Conservation (phyloP, 2,888 invertebrate species). For the Axea sp. region DNA sequence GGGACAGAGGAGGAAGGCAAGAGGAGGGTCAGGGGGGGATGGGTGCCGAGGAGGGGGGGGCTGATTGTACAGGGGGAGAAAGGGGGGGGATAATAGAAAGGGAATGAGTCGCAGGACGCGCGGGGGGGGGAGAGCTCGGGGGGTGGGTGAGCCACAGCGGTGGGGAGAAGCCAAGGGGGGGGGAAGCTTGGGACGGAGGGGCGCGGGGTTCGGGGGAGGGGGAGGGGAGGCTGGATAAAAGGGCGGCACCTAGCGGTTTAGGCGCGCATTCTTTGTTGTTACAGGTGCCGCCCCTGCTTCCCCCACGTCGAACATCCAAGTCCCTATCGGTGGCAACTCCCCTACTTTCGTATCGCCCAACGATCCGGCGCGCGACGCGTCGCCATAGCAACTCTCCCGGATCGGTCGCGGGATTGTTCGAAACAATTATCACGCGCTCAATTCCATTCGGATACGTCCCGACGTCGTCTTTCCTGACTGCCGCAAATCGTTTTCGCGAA, state of each 20-base stretch:
- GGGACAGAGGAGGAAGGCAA: too few relatives aligned
- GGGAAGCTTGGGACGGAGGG: too few relatives aligned
- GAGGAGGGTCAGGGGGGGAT: too few relatives aligned
- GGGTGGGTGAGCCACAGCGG: too few relatives aligned
- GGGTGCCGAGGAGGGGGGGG: too few relatives aligned
- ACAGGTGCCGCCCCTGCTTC: conserved; percentile 70
- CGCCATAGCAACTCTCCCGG: conserved; percentile 75
- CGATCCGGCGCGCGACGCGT: conserved; percentile 67
- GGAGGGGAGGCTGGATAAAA: conserved; percentile 64
- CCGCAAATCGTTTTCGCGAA: conserved; percentile 74
- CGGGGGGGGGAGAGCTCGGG: too few relatives aligned
- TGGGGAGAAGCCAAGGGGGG: too few relatives aligned
- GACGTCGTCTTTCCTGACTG: conserved; percentile 59
- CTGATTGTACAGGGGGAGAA: too few relatives aligned
- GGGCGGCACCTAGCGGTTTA: conserved; percentile 69
- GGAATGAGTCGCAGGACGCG: too few relatives aligned
- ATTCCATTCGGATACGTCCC: conserved; percentile 74
- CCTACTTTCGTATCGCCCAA: conserved; percentile 52
- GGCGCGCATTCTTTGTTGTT: conserved; percentile 70
- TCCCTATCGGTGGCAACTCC: conserved; percentile 41
- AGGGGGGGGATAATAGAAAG: too few relatives aligned
- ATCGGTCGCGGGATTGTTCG: conserved; percentile 76
- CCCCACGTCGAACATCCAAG: conserved; percentile 60
- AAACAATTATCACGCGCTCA: conserved; percentile 79
- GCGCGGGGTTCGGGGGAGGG: too few relatives aligned